Evolutionary conservation across 1,140 invertebrate species (phyloP), one percentile per base, ranked within the genome.

Genomic region (Sinella curviseta): DNA sequence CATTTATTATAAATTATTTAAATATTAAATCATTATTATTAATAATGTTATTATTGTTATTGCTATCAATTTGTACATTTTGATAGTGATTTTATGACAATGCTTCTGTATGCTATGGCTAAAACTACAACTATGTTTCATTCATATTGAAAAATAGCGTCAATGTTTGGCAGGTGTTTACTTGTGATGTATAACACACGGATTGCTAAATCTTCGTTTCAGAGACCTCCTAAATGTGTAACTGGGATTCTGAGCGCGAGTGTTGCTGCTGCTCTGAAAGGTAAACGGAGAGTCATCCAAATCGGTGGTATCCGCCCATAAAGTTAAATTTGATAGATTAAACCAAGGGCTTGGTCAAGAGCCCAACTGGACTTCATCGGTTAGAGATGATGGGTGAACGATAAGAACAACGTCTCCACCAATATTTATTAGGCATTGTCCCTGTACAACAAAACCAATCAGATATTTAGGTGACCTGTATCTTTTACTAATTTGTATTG

Each of bases 341-440:
- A 16, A 77, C 20, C 20, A 65, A 54, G 65, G 76, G 65, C 65
- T 67, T 65, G 57, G 48, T 77, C 65, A 67, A 35, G 55, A 60
- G 39, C 48, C 30, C 75, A 24, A 0, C 54, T 76, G 55, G 26
- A 55, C 39, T 24, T 36, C 34, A 35, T 80, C 78, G 17, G 78
- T 17, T 36, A 31, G 4, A 35, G n/a, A 77, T 76, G 73, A 76
- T n/a, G 79, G 87, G 85, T 90, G 90, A 16, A 90, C 89, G 26
- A 94, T 92, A 77, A 90, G 91, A 17, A 98, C 96, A 0, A 94
- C 95, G 87, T 99, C 97, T 26, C 96, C 96, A 55, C 95, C 95
- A 8, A 98, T 94, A 82, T 97, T 97, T 80, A 99, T 93, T 81
- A 99, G 89, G 89, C 96, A 98, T 86, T 97, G 95, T 76, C 93